phyloP scores from a whole-genome alignment of 2,888 invertebrate species.

The Danaus chrysippus region DNA sequence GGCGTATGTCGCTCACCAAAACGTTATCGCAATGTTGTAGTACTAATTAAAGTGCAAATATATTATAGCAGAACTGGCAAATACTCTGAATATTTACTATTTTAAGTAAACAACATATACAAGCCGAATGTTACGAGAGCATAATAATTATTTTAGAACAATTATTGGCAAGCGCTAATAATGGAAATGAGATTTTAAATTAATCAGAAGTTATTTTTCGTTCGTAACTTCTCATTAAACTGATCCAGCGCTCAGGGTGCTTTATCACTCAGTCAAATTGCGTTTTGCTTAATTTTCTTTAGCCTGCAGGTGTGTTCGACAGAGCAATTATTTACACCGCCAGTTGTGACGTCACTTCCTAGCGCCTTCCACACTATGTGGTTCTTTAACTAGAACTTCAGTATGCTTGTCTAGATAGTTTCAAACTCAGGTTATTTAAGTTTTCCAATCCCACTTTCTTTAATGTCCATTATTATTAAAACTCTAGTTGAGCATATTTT shows the following conservation, averaged over 20 bases:
- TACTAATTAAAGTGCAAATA: neutral
- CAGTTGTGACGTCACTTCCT: slow-evolving; percentile 67
- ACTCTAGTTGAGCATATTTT: slow-evolving; percentile 1
- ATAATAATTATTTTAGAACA: slow-evolving; percentile 44
- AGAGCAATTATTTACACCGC: slow-evolving; percentile 78
- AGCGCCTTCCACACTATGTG: slow-evolving; percentile 42
- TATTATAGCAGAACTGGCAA: slow-evolving; percentile 39
- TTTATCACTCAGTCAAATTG: slow-evolving; percentile 79
- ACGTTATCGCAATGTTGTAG: slow-evolving; percentile 43
- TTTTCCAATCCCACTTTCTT: slow-evolving; percentile 34
- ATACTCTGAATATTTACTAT: slow-evolving; percentile 23
- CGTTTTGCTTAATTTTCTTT: slow-evolving; percentile 79
- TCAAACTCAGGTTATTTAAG: slow-evolving; percentile 50
- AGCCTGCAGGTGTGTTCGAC: slow-evolving; percentile 78
- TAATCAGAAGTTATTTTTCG: slow-evolving; percentile 70
- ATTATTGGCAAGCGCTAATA: slow-evolving; percentile 52
- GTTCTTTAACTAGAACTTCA: slow-evolving; percentile 55
- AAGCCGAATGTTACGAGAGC: slow-evolving; percentile 40
- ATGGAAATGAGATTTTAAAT: slow-evolving; percentile 59
- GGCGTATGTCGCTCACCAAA: slow-evolving; percentile 53
- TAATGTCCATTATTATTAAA: neutral
- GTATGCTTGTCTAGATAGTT: slow-evolving; percentile 64
- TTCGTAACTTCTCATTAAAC: slow-evolving; percentile 74
- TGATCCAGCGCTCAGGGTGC: slow-evolving; percentile 70
- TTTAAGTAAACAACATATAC: slow-evolving; percentile 31